These are phyloP conservation scores for Melanotaenia pygmaea DNA, from an alignment of 2,797 vertebrate species.

Conservation along the genomic window DNA sequence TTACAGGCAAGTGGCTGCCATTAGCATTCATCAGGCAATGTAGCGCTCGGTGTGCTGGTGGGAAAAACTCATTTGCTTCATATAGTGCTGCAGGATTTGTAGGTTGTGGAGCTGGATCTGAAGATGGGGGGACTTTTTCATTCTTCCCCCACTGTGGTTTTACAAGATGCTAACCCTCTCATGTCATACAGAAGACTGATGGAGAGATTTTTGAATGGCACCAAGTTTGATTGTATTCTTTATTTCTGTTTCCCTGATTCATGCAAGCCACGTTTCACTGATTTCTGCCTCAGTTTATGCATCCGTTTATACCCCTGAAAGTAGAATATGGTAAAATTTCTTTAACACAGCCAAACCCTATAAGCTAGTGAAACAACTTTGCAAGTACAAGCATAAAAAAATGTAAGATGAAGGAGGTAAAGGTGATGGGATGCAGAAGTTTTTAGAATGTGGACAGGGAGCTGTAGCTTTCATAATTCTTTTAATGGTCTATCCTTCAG, in stretches of 20 bases:
- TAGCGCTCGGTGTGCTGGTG: conserved; percentile 60
- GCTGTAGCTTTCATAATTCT: conserved; percentile 36
- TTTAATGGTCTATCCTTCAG: conserved; percentile 47
- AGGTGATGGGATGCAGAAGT: conserved; percentile 18
- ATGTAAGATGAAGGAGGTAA: conserved; percentile 67
- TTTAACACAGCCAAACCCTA: conserved; percentile 36
- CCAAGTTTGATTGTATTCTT: conserved; percentile 24
- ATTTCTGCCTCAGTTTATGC: not conserved
- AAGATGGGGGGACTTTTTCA: conserved; percentile 31
- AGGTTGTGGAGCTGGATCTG: conserved; percentile 53
- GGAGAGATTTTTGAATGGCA: conserved; percentile 29
- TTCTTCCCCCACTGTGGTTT: conserved; percentile 2
- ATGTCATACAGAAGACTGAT: conserved; percentile 5
- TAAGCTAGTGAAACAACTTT: conserved; percentile 63
- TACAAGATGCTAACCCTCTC: conserved; percentile 13
- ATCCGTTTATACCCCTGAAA: conserved; percentile 44
- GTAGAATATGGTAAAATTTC: conserved; percentile 44
- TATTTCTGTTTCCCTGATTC: conserved; percentile 35
- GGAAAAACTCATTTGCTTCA: conserved; percentile 69
- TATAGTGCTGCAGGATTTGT: conserved; percentile 63
- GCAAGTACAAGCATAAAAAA: conserved; percentile 71
- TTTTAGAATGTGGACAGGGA: conserved; percentile 27
- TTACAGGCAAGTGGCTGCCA: conserved; percentile 71
- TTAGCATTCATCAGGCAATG: conserved; percentile 79
- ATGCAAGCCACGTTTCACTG: conserved; percentile 15